Conservation (phyloP, 53 echinoderm and acorn worm genomes). For the Temnopleurus reevesii region DNA sequence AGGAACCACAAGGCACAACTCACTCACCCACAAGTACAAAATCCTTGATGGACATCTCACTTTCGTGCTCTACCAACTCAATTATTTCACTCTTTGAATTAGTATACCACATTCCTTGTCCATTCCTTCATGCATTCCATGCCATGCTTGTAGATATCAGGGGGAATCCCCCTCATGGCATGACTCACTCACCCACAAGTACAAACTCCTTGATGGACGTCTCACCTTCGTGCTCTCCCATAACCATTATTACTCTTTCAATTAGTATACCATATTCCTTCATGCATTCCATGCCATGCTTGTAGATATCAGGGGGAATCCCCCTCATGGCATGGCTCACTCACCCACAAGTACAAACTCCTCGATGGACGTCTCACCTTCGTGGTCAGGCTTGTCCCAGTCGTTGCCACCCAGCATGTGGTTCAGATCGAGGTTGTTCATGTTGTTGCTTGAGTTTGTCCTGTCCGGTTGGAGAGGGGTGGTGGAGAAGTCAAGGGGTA, state of each 20-base stretch:
- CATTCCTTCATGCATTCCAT: no score
- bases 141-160: no score
- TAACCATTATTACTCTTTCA: neutral
- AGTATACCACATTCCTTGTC: no score
- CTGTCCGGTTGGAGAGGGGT: conserved; percentile 24
- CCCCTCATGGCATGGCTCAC: conserved; percentile 24
- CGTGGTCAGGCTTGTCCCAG: conserved; percentile 53
- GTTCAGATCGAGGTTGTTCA: conserved; percentile 26
- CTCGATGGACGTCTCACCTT: conserved; percentile 61
- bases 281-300: neutral
- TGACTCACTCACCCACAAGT: no score
- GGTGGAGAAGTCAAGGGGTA: neutral
- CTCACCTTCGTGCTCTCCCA: neutral
- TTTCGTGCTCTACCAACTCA: no score
- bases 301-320: neutral
- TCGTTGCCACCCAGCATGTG: conserved; percentile 17
- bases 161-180: no score
- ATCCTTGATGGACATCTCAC: no score
- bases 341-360: conserved; percentile 56
- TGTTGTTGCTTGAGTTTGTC: conserved; percentile 34
- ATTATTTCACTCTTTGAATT: no score
- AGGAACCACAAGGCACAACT: no score
- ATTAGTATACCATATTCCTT: no score
- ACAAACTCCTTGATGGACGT: neutral
- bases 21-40: no score